Percentiles rank a stretch among this genome's conserved stretches.
Conservation (phyloP, 2,113 vertebrate species). For the Hippocampus barbouri region DNA sequence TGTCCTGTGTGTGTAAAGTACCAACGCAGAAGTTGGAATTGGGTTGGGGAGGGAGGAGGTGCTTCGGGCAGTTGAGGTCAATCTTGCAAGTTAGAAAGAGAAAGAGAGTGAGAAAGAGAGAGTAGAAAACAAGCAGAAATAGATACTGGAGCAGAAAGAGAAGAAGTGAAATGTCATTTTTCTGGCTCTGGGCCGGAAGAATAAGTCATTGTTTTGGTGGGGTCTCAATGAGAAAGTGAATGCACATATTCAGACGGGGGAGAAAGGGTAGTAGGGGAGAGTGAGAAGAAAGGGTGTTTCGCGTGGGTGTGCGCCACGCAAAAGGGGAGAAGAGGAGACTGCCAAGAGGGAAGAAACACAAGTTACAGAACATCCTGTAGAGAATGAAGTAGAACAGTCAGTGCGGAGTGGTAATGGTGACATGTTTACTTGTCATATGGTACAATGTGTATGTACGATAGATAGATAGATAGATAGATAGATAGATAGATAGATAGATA, state of each 20-base stretch:
- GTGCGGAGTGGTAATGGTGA: too few relatives aligned
- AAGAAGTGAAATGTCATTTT: constrained; percentile 31
- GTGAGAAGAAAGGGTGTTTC: constrained; percentile 10
- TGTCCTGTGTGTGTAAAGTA: too few relatives aligned
- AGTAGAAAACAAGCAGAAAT: constrained; percentile 5
- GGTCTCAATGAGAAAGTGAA: constrained; percentile 31
- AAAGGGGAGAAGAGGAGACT: constrained; percentile 27
- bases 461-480: too few relatives aligned
- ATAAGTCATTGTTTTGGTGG: constrained; percentile 38
- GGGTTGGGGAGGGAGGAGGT: background rate
- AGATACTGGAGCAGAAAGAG: background rate
- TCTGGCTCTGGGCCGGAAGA: constrained; percentile 19
- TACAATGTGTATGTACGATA: too few relatives aligned
- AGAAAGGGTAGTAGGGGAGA: constrained; percentile 25
- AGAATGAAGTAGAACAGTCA: background rate
- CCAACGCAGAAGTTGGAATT: background rate
- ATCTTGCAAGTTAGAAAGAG: constrained; percentile 1
- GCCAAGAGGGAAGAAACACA: constrained; percentile 28
- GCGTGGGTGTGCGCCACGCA: constrained; percentile 36
- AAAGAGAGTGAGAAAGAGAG: too few relatives aligned
- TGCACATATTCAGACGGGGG: constrained; percentile 44
- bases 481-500: too few relatives aligned
- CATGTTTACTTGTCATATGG: too few relatives aligned
- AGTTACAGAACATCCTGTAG: constrained; percentile 28
- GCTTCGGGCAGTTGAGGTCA: too few relatives aligned